Percentiles rank a stretch among this genome's conserved stretches.
These are phyloP conservation scores for Amiota minor DNA, from an alignment of 2,888 invertebrate genomes.

Conservation along the genomic window DNA sequence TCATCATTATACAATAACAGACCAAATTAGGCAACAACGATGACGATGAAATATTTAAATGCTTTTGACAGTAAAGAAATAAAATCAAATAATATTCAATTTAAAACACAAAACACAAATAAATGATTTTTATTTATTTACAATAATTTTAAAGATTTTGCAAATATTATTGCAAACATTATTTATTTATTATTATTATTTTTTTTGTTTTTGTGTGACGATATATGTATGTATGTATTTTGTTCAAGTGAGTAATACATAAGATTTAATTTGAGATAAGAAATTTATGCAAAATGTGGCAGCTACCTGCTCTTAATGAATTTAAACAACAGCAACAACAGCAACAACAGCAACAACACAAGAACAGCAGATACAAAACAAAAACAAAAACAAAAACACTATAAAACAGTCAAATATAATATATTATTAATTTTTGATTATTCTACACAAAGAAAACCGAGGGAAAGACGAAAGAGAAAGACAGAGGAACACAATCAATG, in stretches of 20 bases:
- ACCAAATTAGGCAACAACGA: slow-evolving; percentile 12
- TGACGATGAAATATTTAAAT: too few relatives aligned
- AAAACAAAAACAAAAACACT: background rate
- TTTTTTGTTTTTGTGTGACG: background rate
- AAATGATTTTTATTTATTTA: background rate
- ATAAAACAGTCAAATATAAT: slow-evolving; percentile 14
- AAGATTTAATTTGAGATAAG: background rate
- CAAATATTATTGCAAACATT: too few relatives aligned
- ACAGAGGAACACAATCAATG: slow-evolving; percentile 40
- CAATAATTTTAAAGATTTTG: too few relatives aligned
- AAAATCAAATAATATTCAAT: too few relatives aligned
- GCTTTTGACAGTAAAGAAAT: background rate
- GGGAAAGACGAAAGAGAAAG: slow-evolving; percentile 31
- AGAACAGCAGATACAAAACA: background rate
- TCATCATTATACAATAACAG: background rate
- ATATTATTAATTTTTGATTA: background rate
- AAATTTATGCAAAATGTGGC: slow-evolving; percentile 4
- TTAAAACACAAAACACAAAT: too few relatives aligned
- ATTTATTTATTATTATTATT: slow-evolving; percentile 8
- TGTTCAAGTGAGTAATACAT: background rate
- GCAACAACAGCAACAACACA: too few relatives aligned
- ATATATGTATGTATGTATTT: too few relatives aligned
- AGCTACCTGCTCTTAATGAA: background rate
- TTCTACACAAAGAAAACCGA: background rate
- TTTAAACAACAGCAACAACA: too few relatives aligned